phyloP scores from a whole-genome alignment of 1,140 invertebrate species.

The Heliconius congener region DNA sequence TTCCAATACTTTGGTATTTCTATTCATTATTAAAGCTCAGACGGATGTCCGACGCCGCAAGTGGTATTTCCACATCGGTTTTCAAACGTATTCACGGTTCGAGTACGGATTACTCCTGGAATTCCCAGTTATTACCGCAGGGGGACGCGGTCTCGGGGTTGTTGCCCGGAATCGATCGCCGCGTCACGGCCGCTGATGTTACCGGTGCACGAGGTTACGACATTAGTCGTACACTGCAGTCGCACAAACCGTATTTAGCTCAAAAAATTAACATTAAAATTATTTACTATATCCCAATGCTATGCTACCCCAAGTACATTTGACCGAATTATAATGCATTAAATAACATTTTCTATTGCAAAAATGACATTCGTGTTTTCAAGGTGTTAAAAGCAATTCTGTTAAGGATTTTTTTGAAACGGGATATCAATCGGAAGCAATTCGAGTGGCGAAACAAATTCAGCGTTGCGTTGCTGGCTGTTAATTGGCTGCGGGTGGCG shows the following conservation, averaged over 20 bases:
- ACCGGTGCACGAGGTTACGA: constrained; percentile 71
- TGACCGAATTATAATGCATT: not conserved
- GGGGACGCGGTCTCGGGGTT: constrained; percentile 69
- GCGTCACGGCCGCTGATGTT: constrained; percentile 57
- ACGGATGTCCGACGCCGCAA: constrained; percentile 51
- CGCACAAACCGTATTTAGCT: not conserved
- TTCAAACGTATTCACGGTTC: constrained; percentile 51
- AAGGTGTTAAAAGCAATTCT: constrained; percentile 30
- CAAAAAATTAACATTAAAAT: not conserved
- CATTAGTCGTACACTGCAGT: constrained; percentile 59
- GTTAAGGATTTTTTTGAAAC: constrained; percentile 43
- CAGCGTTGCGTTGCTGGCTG: constrained; percentile 74
- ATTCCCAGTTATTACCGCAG: constrained; percentile 76
- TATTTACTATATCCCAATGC: constrained; percentile 1
- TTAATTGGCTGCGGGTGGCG: constrained; percentile 80
- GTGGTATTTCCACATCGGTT: constrained; percentile 63
- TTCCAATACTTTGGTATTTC: constrained; percentile 36
- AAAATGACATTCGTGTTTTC: not conserved
- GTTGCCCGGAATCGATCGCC: constrained; percentile 76
- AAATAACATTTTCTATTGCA: not conserved
- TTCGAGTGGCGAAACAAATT: constrained; percentile 77
- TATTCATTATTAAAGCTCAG: constrained; percentile 8
- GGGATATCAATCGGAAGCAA: constrained; percentile 79
- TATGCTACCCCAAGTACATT: not conserved
- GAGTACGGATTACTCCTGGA: constrained; percentile 63